phyloP scores from a whole-genome alignment of 2,113 vertebrate species.

The Amphiprion ocellaris region DNA sequence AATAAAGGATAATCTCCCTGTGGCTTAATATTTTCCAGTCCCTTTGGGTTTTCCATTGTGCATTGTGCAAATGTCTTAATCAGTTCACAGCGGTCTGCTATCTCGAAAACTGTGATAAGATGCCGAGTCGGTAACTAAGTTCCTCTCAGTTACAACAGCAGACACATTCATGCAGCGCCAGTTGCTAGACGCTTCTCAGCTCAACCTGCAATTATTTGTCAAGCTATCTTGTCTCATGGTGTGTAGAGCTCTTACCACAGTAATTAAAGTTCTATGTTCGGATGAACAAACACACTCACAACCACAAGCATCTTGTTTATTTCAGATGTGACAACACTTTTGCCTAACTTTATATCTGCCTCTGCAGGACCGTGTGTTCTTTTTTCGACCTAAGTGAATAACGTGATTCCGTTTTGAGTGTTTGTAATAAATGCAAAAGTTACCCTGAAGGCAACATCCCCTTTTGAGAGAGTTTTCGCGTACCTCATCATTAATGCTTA shows the following conservation, averaged over 20 bases:
- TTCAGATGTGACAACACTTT: constrained; percentile 27
- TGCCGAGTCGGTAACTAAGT: constrained; percentile 45
- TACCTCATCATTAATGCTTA: constrained; percentile 55
- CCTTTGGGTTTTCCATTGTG: constrained; percentile 40
- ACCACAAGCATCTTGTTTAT: constrained; percentile 36
- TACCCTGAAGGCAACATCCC: constrained; percentile 35
- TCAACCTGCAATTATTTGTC: constrained; percentile 83
- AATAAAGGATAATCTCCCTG: constrained; percentile 55
- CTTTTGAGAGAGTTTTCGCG: constrained; percentile 37
- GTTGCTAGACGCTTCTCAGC: constrained; percentile 61
- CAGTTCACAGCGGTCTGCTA: constrained; percentile 50
- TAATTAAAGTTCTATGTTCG: constrained; percentile 82
- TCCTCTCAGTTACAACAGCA: constrained; percentile 48
- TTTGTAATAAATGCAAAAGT: constrained; percentile 34
- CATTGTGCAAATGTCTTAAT: constrained; percentile 58
- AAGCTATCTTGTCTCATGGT: constrained; percentile 72
- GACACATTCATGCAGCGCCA: constrained; percentile 48
- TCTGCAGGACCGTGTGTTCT: constrained; percentile 16
- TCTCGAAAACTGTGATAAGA: constrained; percentile 72
- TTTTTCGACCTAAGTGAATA: constrained; percentile 24
- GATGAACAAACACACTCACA: constrained; percentile 51
- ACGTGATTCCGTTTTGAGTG: constrained; percentile 26
- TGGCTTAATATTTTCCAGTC: constrained; percentile 51
- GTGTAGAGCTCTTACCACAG: constrained; percentile 59
- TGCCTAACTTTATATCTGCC: constrained; percentile 26